Percentiles rank a stretch among this genome's conserved stretches.
These are phyloP conservation scores for Stegana nigrithorax DNA, from an alignment of 2,888 invertebrate genomes.

Conservation along the genomic window DNA sequence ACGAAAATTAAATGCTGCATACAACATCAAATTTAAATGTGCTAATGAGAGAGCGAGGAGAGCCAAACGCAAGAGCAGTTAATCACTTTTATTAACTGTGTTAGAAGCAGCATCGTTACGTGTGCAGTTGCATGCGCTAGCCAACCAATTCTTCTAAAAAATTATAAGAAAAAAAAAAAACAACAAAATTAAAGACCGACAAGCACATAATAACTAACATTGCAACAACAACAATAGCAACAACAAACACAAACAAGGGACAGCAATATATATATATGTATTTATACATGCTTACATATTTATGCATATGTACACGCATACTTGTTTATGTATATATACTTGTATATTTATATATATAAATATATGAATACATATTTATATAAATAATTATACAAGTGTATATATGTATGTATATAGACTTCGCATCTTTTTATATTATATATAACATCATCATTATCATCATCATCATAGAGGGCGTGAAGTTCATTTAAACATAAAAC, in stretches of 20 bases:
- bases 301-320: neutral
- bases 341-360: neutral
- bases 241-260: neutral
- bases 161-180: neutral
- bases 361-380: too few species aligned
- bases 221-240: too few species aligned
- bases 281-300: slow-evolving; percentile 27
- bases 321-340: neutral
- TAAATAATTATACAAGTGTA: neutral
- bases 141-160: too few species aligned
- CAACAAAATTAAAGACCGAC: neutral
- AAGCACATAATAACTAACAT: neutral
- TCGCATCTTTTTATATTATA: too few species aligned
- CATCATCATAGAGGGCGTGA: too few species aligned
- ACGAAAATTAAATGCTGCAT: too few species aligned
- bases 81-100: neutral
- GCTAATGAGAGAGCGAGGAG: neutral
- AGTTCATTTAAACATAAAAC: too few species aligned
- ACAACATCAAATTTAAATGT: too few species aligned
- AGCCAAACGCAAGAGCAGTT: neutral
- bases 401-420: neutral
- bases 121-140: too few species aligned
- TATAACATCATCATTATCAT: too few species aligned
- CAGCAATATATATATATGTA: neutral
- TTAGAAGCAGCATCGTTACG: too few species aligned